Base-by-base conservation (phyloP, 92 coral and sea anemone genomes). In the Metridium senile region DNA sequence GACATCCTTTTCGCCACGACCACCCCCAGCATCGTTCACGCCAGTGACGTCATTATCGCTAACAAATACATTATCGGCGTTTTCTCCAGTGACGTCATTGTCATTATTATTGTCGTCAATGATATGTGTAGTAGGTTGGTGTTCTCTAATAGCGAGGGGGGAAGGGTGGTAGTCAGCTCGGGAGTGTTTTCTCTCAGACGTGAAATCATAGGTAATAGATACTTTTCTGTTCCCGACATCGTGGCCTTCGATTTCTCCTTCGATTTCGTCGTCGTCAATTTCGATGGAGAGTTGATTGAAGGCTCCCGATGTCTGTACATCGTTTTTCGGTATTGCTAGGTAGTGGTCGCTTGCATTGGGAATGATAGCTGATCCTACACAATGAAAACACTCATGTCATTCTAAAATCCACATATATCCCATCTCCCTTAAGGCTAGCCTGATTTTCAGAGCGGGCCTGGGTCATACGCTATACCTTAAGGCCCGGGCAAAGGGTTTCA, bases 251-350 rank as follows among this genome's bases (percentile, higher is more conserved):
- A 35, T 29, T 45, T 57, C 68, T 18, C 43, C 61, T 0, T 30
- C 57, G 11, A 47, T 17, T 4, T 75, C 81, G 47, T 65, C 71
- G 52, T 75, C 81, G 18, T 63, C 81, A 4, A 49, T 62, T 0
- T 75, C 81, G 26, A 62, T 8, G 13, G 71, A 75, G 16, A 54
- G 66, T 33, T 79, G 64, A 4, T 69, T 71, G 35, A 79, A 79
- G 21, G 68, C 76, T 4, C 74, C 77, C 34, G 84, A 79, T 43
- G 43, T 68, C 23, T 79, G 76, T 25, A 79, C 84, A 6, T 28
- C 51, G 66, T 61, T 51, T 26, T 29, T n/a, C 19, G 84, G 84
- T 4, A 68, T 28, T 16, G 75, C 63, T 35, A 79, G 34, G 18
- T 45, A 58, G 32, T 59, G 76, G 9, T 70, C 53, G 31, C 76